phyloP scores from a whole-genome alignment of 2,113 vertebrate genomes.

The Regulus satrapa region DNA sequence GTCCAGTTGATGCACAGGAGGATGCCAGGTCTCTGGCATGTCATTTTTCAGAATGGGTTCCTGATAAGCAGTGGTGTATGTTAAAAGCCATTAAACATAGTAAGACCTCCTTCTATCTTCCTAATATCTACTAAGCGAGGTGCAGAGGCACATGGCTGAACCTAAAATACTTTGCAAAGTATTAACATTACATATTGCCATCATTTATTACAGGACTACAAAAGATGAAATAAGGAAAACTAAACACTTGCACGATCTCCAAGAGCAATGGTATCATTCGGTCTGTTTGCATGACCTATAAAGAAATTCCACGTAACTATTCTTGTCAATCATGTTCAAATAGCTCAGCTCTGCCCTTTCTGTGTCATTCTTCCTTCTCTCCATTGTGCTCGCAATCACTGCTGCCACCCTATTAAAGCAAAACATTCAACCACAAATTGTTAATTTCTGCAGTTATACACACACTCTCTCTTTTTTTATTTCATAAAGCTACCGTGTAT shows the following conservation, averaged over 20 bases:
- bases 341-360: conserved; percentile 31
- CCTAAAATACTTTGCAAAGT: not conserved
- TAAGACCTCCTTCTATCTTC: not conserved
- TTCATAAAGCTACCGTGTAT: not conserved
- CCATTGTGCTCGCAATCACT: not conserved
- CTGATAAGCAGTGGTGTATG: not conserved
- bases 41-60: not conserved
- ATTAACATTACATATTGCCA: not conserved
- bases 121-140: not conserved
- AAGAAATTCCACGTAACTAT: conserved; percentile 54
- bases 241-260: not conserved
- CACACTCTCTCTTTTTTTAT: not conserved
- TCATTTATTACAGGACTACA: conserved; percentile 33
- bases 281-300: conserved; percentile 57
- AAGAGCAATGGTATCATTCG: conserved; percentile 15
- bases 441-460: conserved; percentile 3
- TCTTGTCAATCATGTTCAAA: conserved; percentile 62
- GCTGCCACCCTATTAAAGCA: not conserved
- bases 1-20: not conserved
- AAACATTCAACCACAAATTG: conserved; percentile 9
- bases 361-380: not conserved
- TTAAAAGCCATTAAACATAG: not conserved
- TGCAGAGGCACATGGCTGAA: not conserved
- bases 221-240: conserved; percentile 18
- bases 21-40: not conserved